Base-by-base conservation (phyloP, 2,888 invertebrate genomes). In the Chymomyza fuscimana region DNA sequence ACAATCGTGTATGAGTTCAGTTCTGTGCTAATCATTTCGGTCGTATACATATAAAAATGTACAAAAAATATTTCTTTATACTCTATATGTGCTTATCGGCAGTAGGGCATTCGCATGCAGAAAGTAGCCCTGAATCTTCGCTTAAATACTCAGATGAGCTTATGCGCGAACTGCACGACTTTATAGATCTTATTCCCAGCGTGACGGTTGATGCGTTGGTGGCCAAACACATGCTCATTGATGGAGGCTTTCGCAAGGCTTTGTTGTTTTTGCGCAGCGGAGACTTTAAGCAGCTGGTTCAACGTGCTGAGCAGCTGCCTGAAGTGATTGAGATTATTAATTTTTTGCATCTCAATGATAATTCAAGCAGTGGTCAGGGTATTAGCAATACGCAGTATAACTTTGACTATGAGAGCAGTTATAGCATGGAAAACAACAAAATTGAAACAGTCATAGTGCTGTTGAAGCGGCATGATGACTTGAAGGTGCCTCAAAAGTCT, bases 321-420 rank as follows among this genome's bases (percentile, higher is more conserved):
- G 90, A 90, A 68, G 77, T 90, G 36, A 79, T 83, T 67, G 77
- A 84, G 51, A 72, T 90, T 68, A 78, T 90, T 36, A 79, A 87
- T 50, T 90, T 78, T 76, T 70, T 89, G 73, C 90, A 90, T 77
- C 72, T 89, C 29, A 85, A 87, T 40, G 82, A 79, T 9, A 71
- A 71, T 7, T 25, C 15, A 5, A 19, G 15, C 25, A 9, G 10
- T 5, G 19, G 16, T 10, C 22, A 6, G 0, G 19, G 16, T 5
- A 32, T 9, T 6, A 25, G 58, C 16, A 2, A 2, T 4, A 54
- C 10, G 1, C 6, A 3, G 7, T n/a, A 54, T 32, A 16, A 54
- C 0, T 10, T 54, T 10, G 54, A 4, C 54, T 6, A 54, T 16
- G 15, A 6, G n/a, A 36, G 12, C 6, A 51, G 15, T 4, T 7